Conservation (phyloP, 2,888 invertebrate genomes). For the Drosophila infuscata region DNA sequence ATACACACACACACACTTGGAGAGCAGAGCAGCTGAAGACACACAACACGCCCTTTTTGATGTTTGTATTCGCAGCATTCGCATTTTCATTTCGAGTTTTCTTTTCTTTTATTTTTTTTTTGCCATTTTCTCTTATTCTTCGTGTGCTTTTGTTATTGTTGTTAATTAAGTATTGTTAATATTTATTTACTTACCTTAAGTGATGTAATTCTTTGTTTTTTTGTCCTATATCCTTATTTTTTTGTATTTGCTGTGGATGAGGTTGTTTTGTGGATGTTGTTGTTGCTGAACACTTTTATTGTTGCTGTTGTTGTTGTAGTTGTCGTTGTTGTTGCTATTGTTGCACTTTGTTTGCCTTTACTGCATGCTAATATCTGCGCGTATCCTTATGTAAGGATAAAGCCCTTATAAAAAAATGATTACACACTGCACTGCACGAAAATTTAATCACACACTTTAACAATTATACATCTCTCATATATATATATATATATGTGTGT, state of each 20-base stretch:
- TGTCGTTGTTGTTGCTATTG: slow-evolving; percentile 37
- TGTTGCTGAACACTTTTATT: slow-evolving; percentile 61
- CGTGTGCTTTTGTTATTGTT: slow-evolving; percentile 5
- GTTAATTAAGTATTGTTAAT: slow-evolving; percentile 20
- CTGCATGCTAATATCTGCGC: slow-evolving; percentile 46
- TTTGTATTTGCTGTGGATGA: slow-evolving; percentile 14
- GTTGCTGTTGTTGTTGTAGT: slow-evolving; percentile 40
- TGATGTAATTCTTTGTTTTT: slow-evolving; percentile 24
- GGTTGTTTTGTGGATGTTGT: slow-evolving; percentile 24
- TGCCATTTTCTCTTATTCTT: slow-evolving; percentile 34
- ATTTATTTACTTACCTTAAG: slow-evolving; percentile 43
- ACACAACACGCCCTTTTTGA: slow-evolving; percentile 73
- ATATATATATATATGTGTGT: background rate
- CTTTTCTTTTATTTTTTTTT: slow-evolving; percentile 18
- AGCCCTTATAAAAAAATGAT: slow-evolving; percentile 56
- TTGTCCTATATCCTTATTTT: slow-evolving; percentile 28
- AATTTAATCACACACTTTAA: slow-evolving; percentile 24
- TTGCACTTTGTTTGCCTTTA: slow-evolving; percentile 51
- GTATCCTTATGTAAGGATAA: slow-evolving; percentile 52
- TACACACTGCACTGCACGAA: slow-evolving; percentile 47
- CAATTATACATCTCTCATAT: background rate
- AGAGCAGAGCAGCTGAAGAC: slow-evolving; percentile 55
- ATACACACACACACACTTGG: slow-evolving; percentile 22
- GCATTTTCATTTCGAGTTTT: slow-evolving; percentile 17
- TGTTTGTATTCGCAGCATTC: slow-evolving; percentile 49